Evolutionary conservation across 2,113 vertebrate genomes (phyloP).

Genomic region (Neotoma lepida): DNA sequence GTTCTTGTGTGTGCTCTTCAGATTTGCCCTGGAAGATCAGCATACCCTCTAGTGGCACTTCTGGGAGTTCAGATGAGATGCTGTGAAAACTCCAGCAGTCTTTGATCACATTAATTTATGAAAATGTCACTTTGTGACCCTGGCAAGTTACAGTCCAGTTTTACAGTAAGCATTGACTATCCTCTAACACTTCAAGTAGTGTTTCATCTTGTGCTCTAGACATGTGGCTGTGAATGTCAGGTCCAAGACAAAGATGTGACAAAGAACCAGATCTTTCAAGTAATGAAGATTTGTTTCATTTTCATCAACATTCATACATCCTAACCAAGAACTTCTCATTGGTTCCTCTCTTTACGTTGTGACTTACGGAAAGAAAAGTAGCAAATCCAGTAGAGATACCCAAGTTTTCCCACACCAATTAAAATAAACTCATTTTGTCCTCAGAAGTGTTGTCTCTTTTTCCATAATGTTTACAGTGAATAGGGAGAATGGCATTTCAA

Average conservation of each 20-base stretch:
- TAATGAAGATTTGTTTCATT: background rate
- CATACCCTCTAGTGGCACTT: constrained; percentile 62
- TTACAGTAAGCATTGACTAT: constrained; percentile 50
- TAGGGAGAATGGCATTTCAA: background rate
- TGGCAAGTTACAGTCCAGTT: constrained; percentile 48
- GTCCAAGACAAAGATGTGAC: background rate
- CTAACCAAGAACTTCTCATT: background rate
- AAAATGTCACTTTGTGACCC: constrained; percentile 70
- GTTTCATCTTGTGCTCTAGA: background rate
- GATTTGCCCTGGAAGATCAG: constrained; percentile 58
- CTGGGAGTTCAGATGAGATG: constrained; percentile 56
- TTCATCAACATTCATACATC: background rate
- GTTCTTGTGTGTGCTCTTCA: constrained; percentile 36
- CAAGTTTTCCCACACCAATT: background rate
- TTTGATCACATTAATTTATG: constrained; percentile 69
- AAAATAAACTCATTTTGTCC: constrained; percentile 29
- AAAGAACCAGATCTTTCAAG: constrained; percentile 15
- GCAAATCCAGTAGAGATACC: background rate
- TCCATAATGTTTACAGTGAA: background rate
- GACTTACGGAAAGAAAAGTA: background rate
- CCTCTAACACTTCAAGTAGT: background rate
- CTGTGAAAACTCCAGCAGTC: constrained; percentile 53
- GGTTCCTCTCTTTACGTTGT: background rate
- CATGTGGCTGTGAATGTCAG: background rate
- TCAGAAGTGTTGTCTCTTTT: background rate